A percentile compares a stretch with the other conserved stretches of the same genome.
Evolutionary conservation across 2,113 vertebrate species (phyloP).

Genomic region (Apus apus): DNA sequence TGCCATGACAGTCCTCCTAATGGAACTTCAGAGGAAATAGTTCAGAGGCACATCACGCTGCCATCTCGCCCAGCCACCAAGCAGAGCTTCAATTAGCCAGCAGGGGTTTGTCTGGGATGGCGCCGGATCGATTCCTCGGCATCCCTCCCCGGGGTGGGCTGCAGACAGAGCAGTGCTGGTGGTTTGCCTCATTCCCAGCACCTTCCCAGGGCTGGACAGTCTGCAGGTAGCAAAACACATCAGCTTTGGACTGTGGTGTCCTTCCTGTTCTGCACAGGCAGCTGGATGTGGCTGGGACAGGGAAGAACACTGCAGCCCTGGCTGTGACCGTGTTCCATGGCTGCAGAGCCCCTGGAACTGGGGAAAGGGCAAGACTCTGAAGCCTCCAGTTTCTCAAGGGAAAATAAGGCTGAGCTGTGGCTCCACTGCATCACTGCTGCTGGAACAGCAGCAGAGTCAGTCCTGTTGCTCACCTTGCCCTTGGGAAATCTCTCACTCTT

Average conservation of each 20-base stretch:
- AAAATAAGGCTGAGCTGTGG: fast-evolving
- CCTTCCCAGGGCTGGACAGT: neutral
- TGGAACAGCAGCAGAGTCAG: fast-evolving
- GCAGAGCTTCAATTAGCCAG: fast-evolving
- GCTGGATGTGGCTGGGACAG: neutral
- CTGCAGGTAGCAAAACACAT: neutral
- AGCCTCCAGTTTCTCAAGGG: neutral
- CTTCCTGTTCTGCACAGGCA: fast-evolving
- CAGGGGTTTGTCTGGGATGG: fast-evolving
- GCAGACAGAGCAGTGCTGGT: neutral
- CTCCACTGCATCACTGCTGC: fast-evolving
- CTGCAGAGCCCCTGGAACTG: neutral
- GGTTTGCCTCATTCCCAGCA: fast-evolving
- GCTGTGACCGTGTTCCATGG: fast-evolving
- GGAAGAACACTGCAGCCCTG: fast-evolving
- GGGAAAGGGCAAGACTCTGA: neutral
- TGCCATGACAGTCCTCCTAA: neutral
- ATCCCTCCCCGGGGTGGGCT: neutral
- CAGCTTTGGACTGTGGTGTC: fast-evolving
- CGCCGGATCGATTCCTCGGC: neutral
- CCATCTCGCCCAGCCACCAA: neutral
- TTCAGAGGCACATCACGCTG: neutral
- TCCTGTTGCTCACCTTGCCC: neutral
- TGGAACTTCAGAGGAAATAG: neutral
- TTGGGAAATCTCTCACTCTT: neutral